Percentiles rank a stretch among this genome's conserved stretches.
phyloP scores from a whole-genome alignment of 2,113 vertebrate genomes.

The Callaeas wilsoni region DNA sequence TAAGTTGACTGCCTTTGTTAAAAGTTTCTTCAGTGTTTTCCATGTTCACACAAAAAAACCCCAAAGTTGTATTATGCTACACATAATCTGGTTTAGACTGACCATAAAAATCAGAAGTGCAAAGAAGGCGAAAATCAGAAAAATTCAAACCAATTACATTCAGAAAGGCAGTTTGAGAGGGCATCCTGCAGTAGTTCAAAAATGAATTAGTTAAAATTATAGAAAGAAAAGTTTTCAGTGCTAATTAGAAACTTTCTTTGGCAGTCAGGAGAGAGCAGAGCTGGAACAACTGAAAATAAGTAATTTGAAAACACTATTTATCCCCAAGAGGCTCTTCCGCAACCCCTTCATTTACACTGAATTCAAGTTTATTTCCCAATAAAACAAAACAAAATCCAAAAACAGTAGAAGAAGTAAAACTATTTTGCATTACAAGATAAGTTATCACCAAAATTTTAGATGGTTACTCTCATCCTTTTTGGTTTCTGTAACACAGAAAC shows the following conservation, averaged over 20 bases:
- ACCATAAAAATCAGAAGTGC: not conserved
- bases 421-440: not conserved
- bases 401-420: not conserved
- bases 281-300: not conserved
- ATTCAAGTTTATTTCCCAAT: not conserved
- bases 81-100: not conserved
- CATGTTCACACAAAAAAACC: not conserved
- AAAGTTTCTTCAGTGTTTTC: not conserved
- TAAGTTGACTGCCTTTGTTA: not conserved
- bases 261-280: not conserved
- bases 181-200: not conserved
- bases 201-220: not conserved
- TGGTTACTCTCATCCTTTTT: not conserved
- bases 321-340: not conserved
- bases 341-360: not conserved
- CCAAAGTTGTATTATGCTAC: not conserved
- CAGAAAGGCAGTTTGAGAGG: not conserved
- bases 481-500: not conserved
- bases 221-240: not conserved
- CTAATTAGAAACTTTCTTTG: not conserved
- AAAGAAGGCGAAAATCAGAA: not conserved
- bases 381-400: not conserved
- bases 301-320: not conserved
- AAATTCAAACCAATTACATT: not conserved
- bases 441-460: not conserved